Evolutionary conservation across 2,113 vertebrate species (phyloP).

Genomic region (Esox niger): DNA sequence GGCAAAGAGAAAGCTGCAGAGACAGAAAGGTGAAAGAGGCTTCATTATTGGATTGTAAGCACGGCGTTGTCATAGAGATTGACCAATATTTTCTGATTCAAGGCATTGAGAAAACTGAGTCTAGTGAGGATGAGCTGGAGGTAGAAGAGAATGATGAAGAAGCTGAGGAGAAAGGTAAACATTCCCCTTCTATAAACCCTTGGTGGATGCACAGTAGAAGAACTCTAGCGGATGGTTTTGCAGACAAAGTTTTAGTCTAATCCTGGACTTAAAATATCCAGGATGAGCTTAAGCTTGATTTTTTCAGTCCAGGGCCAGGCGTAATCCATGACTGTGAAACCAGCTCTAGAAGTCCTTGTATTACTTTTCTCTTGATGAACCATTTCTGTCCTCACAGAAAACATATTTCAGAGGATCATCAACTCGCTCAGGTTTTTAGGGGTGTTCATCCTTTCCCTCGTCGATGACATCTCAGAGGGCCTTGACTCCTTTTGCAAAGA

Average conservation of each 20-base stretch:
- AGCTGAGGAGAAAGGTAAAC: slow-evolving; percentile 47
- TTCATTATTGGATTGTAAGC: not conserved
- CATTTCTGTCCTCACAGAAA: slow-evolving; percentile 48
- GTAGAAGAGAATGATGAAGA: slow-evolving; percentile 45
- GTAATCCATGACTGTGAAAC: no score
- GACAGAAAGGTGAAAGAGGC: slow-evolving; percentile 53
- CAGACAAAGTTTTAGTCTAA: no score
- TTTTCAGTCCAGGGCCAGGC: no score
- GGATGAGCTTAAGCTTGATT: no score
- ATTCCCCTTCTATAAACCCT: no score
- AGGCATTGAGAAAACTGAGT: slow-evolving; percentile 60
- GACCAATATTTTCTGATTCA: not conserved
- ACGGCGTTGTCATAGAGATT: not conserved
- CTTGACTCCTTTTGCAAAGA: slow-evolving; percentile 67
- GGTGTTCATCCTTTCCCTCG: slow-evolving; percentile 62
- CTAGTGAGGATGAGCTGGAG: slow-evolving; percentile 61
- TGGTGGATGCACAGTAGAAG: no score
- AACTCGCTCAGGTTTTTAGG: slow-evolving; percentile 57
- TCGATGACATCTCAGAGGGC: slow-evolving; percentile 54
- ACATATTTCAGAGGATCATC: slow-evolving; percentile 53
- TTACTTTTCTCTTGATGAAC: not conserved
- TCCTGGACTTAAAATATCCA: no score
- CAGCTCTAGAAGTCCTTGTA: not conserved
- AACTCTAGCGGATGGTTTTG: no score
- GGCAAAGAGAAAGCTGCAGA: slow-evolving; percentile 44